Conservation (phyloP, 1,140 invertebrate species). For the Pseudomyrmex flavicornis region DNA sequence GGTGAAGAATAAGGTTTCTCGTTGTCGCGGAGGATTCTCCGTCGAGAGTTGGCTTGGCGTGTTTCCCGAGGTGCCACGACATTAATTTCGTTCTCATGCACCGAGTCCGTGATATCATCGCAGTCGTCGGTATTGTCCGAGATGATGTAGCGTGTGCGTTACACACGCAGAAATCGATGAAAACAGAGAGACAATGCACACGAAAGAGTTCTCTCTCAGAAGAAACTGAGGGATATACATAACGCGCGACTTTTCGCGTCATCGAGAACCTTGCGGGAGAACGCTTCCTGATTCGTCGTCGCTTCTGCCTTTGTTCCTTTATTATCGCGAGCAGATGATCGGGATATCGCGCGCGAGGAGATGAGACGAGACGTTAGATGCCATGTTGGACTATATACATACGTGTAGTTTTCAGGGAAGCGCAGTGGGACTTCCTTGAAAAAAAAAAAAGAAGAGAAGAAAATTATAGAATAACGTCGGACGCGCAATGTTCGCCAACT, state of each 20-base stretch:
- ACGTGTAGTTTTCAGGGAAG: conserved; percentile 48
- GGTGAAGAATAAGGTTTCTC: background rate
- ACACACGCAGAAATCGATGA: background rate
- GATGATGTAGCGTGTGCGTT: conserved; percentile 3
- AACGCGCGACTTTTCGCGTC: conserved; percentile 17
- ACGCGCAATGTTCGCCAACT: conserved; percentile 45
- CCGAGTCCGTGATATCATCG: conserved; percentile 29
- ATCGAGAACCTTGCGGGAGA: conserved; percentile 1
- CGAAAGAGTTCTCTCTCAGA: background rate
- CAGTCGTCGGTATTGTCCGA: conserved; percentile 33
- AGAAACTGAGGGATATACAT: conserved; percentile 7
- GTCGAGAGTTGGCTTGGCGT: conserved; percentile 3
- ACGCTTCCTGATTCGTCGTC: conserved; percentile 43
- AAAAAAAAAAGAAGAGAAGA: background rate
- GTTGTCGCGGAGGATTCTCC: conserved; percentile 11
- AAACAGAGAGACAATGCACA: background rate
- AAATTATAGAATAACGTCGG: conserved; percentile 26
- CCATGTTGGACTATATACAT: conserved; percentile 51
- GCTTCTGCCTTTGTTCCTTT: conserved; percentile 27
- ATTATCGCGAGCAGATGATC: conserved; percentile 29
- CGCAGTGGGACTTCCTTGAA: conserved; percentile 18
- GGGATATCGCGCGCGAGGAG: background rate
- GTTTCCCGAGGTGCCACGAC: conserved; percentile 50
- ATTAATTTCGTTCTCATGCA: background rate
- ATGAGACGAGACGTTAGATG: conserved; percentile 42